These are phyloP conservation scores for Hylia prasina DNA, from an alignment of 2,113 vertebrate genomes.

Conservation along the genomic window DNA sequence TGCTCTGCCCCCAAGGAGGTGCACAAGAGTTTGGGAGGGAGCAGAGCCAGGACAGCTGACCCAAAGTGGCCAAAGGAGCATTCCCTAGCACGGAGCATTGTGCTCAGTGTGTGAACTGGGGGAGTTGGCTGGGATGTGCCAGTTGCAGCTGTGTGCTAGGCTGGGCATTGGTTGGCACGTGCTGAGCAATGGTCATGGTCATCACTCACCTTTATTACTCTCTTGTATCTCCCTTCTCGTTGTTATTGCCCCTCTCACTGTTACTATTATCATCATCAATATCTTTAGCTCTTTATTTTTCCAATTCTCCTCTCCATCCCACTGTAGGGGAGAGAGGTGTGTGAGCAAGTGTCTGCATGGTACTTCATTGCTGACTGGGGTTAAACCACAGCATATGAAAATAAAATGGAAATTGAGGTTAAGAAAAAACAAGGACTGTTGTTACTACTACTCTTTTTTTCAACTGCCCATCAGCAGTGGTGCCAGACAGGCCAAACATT, in stretches of 20 bases:
- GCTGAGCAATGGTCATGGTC: not conserved
- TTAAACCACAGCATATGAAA: not conserved
- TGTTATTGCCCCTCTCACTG: not conserved
- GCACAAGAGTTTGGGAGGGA: not conserved
- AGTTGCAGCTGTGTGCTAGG: not conserved
- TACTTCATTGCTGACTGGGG: not conserved
- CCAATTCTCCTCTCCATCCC: rapidly evolving
- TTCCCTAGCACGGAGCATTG: rapidly evolving
- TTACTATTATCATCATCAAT: too few species aligned
- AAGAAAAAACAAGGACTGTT: not conserved
- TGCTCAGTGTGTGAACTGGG: not conserved
- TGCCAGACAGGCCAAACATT: not conserved
- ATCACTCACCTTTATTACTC: not conserved
- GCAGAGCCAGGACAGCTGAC: not conserved
- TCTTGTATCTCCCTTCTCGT: not conserved
- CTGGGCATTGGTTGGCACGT: not conserved
- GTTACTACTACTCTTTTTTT: not conserved
- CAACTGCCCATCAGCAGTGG: not conserved
- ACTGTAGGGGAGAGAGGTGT: not conserved
- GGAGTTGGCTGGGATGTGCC: not conserved
- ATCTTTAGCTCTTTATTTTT: not conserved
- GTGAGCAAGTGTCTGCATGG: not conserved
- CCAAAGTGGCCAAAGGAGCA: not conserved
- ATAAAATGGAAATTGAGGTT: not conserved
- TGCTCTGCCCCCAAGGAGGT: not conserved